Evolutionary conservation across 2,888 invertebrate species (phyloP).

Genomic region (Apeira syringaria): DNA sequence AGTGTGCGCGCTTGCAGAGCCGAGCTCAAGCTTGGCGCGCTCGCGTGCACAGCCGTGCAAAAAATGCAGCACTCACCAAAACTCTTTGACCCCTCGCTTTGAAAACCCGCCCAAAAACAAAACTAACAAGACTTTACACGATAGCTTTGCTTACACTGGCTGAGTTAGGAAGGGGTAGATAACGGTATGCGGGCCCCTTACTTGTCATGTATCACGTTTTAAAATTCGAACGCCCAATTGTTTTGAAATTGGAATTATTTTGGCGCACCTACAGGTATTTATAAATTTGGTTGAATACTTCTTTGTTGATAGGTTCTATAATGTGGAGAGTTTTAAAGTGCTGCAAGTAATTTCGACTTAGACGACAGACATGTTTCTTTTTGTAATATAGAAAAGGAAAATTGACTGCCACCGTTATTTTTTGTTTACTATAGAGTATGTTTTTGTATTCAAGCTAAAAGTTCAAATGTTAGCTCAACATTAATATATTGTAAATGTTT

Average conservation of each 20-base stretch:
- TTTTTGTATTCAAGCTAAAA: no score
- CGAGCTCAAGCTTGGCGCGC: slow-evolving; percentile 48
- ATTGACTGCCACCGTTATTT: no score
- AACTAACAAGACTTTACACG: slow-evolving; percentile 44
- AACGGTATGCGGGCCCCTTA: slow-evolving; percentile 63
- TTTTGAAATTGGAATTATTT: slow-evolving; percentile 35
- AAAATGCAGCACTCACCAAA: slow-evolving; percentile 74
- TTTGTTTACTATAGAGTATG: no score
- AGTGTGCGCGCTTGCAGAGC: slow-evolving; percentile 51
- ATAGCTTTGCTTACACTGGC: slow-evolving; percentile 60
- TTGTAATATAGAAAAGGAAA: no score
- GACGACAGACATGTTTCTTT: no score
- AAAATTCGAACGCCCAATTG: slow-evolving; percentile 43
- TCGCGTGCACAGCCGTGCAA: slow-evolving; percentile 77
- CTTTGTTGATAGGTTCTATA: no score
- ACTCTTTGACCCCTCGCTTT: slow-evolving; percentile 51
- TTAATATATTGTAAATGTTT: no score
- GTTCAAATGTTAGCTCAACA: no score
- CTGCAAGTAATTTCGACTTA: no score
- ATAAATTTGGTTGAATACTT: no score
- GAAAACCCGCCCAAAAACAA: slow-evolving; percentile 50
- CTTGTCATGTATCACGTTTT: slow-evolving; percentile 66
- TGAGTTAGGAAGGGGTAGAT: slow-evolving; percentile 55
- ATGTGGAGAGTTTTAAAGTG: no score
- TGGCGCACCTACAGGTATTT: no score